phyloP scores from a whole-genome alignment of 2,113 vertebrate genomes.

The Phrynosoma platyrhinos region DNA sequence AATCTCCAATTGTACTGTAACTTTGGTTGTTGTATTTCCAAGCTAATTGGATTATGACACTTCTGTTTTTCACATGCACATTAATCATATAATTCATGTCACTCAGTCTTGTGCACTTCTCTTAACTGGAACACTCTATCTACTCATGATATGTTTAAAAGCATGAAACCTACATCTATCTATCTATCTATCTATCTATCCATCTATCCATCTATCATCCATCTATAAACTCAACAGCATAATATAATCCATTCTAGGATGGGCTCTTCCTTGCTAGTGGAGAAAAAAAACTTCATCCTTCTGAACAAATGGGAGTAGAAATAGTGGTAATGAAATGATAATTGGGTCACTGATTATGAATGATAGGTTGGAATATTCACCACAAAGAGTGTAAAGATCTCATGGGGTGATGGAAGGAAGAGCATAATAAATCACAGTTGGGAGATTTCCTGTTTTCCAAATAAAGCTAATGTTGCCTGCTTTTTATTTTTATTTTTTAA shows the following conservation, averaged over 20 bases:
- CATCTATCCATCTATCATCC: too few relatives aligned
- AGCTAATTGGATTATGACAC: too few relatives aligned
- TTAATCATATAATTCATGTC: too few relatives aligned
- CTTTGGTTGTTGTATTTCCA: too few relatives aligned
- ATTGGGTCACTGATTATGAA: not conserved
- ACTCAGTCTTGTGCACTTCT: too few relatives aligned
- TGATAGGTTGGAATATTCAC: not conserved
- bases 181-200: too few relatives aligned
- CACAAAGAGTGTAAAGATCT: not conserved
- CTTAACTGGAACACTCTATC: too few relatives aligned
- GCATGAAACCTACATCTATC: too few relatives aligned
- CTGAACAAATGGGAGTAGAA: not conserved
- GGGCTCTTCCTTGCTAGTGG: not conserved
- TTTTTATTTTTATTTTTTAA: slow-evolving; percentile 28
- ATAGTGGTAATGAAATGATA: not conserved
- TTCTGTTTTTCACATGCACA: too few relatives aligned
- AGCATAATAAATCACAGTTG: not conserved
- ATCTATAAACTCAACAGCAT: too few relatives aligned
- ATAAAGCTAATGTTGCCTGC: slow-evolving; percentile 28
- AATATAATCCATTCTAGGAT: not conserved
- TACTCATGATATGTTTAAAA: too few relatives aligned
- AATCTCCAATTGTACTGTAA: too few relatives aligned
- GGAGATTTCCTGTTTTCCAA: not conserved
- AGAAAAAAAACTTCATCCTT: not conserved
- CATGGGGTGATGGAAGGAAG: not conserved